Evolutionary conservation across 2,113 vertebrate genomes (phyloP).

Genomic region (Pimephales promelas): DNA sequence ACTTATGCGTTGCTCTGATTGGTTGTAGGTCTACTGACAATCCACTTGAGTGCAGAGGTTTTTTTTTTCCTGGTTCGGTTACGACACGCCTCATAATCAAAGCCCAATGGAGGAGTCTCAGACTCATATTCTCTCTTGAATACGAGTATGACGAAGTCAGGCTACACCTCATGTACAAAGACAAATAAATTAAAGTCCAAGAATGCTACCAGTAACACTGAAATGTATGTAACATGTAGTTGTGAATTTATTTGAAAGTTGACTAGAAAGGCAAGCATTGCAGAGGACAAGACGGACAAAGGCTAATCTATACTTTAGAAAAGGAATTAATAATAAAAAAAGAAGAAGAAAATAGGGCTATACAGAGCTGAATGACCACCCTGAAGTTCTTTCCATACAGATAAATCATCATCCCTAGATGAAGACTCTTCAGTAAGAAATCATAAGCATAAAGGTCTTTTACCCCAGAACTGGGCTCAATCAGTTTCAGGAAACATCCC

Average conservation of each 20-base stretch:
- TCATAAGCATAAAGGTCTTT: not conserved
- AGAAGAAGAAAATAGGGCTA: slow-evolving; percentile 16
- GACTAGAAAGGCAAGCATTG: slow-evolving; percentile 48
- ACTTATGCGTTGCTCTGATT: too few relatives aligned
- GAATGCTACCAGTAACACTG: not conserved
- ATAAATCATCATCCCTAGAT: not conserved
- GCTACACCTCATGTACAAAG: not conserved
- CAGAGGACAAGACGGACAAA: slow-evolving; percentile 34
- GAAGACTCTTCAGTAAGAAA: not conserved
- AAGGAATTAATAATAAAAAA: slow-evolving; percentile 30
- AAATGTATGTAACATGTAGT: slow-evolving; percentile 45
- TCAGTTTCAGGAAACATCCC: slow-evolving; percentile 11
- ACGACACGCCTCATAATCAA: too few relatives aligned
- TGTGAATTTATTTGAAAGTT: slow-evolving; percentile 53
- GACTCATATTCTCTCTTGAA: too few relatives aligned
- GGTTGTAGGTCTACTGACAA: too few relatives aligned
- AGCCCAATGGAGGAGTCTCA: too few relatives aligned
- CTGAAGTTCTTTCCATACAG: not conserved
- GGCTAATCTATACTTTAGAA: slow-evolving; percentile 46
- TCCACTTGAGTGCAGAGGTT: too few relatives aligned
- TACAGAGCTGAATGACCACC: slow-evolving; percentile 42
- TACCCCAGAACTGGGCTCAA: not conserved
- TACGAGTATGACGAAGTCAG: too few relatives aligned
- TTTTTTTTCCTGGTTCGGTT: too few relatives aligned
- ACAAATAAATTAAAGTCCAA: not conserved